phyloP scores from a whole-genome alignment of 92 coral and sea anemone genomes.

The Heliopora coerulea region DNA sequence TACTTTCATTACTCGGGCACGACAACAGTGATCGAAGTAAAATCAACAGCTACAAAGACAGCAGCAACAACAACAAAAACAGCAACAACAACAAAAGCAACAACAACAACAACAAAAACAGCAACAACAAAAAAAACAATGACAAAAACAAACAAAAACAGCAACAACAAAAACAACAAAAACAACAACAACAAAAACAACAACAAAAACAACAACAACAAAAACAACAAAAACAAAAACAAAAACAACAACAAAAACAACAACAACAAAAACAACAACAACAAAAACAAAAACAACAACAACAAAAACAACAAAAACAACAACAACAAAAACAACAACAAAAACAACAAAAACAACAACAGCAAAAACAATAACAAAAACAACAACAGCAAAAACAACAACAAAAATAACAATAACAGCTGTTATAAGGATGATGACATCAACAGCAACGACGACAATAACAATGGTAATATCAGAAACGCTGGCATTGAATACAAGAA shows the following conservation, averaged over 20 bases:
- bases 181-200: constrained; percentile 20
- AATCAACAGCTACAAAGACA: no score
- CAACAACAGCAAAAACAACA: constrained; percentile 10
- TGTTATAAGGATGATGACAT: not conserved
- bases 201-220: constrained; percentile 25
- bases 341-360: not conserved
- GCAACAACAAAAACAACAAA: not conserved
- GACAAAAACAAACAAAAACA: not conserved
- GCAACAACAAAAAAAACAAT: constrained; percentile 19
- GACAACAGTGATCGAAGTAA: no score
- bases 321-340: constrained; percentile 7
- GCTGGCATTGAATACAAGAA: no score
- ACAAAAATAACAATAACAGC: constrained; percentile 1
- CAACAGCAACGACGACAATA: constrained; percentile 23
- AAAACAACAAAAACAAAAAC: not conserved
- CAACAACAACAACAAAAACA: constrained; percentile 21
- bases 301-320: constrained; percentile 9
- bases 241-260: not conserved
- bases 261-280: constrained; percentile 26
- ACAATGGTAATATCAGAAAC: no score
- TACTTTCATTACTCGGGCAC: not conserved
- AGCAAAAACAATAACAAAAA: not conserved
- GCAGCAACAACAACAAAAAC: constrained; percentile 14
- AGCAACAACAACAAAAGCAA: constrained; percentile 14
- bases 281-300: constrained; percentile 23